A percentile compares a stretch with the other conserved stretches of the same genome.
Conservation (phyloP, 2,113 vertebrate species). For the Thalassarche chlororhynchos region DNA sequence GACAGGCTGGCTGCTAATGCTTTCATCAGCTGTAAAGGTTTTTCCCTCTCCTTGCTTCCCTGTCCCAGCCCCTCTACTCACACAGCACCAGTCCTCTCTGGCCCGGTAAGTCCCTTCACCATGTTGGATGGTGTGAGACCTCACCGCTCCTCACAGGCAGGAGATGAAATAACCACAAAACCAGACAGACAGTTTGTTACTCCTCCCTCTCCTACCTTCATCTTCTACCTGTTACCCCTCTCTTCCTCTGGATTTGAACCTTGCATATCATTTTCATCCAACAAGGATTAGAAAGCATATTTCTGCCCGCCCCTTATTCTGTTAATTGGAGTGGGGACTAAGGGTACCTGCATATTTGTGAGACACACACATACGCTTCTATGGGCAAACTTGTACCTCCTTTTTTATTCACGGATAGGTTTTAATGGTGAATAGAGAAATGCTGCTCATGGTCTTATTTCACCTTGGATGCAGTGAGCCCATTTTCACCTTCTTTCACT, state of each 20-base stretch:
- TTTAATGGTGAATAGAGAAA: neutral
- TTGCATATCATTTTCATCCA: neutral
- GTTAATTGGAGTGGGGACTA: neutral
- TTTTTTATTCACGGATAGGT: neutral
- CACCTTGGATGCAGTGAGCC: neutral
- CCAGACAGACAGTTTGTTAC: neutral
- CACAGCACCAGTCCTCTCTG: fast-evolving
- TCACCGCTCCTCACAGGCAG: neutral
- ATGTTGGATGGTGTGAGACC: neutral
- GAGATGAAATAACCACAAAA: neutral
- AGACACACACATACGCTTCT: neutral
- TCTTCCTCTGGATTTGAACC: neutral
- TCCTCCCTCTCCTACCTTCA: neutral
- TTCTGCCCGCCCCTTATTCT: neutral
- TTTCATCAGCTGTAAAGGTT: neutral
- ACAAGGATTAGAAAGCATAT: neutral
- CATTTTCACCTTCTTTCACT: neutral
- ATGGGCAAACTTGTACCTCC: neutral
- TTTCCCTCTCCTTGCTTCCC: neutral
- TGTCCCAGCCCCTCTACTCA: neutral
- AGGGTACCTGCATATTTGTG: neutral
- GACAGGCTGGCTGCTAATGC: neutral
- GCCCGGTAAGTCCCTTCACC: neutral
- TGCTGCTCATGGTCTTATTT: neutral
- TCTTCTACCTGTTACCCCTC: neutral